Evolutionary conservation across 2,113 vertebrate genomes (phyloP).

Genomic region (Ivindomyrus marchei): DNA sequence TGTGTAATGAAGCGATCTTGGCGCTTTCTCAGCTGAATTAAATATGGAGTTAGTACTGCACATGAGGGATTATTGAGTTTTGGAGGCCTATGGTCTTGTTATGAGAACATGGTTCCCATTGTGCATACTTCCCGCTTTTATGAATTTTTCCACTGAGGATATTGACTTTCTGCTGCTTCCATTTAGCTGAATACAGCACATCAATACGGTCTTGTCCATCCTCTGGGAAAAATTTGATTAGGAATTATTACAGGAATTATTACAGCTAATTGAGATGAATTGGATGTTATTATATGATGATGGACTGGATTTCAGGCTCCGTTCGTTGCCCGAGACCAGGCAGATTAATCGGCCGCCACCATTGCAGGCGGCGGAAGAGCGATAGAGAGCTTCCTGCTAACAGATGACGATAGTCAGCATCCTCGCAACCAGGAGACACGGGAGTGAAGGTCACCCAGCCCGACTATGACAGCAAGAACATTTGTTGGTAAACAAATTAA

Average conservation of each 20-base stretch:
- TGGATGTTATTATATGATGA: constrained; percentile 54
- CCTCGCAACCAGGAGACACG: constrained; percentile 64
- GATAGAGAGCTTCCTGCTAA: constrained; percentile 69
- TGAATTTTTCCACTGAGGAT: constrained; percentile 23
- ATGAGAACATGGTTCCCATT: constrained; percentile 12
- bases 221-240: constrained; percentile 40
- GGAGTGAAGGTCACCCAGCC: constrained; percentile 83
- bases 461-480: constrained; percentile 71
- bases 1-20: constrained; percentile 6
- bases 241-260: constrained; percentile 33
- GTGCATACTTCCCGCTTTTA: constrained; percentile 13
- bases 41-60: constrained; percentile 7
- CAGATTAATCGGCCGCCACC: constrained; percentile 59
- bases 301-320: constrained; percentile 54
- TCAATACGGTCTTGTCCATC: constrained; percentile 37
- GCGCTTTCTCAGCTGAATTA: constrained; percentile 20
- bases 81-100: constrained; percentile 19
- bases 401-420: constrained; percentile 75
- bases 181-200: constrained; percentile 36
- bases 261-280: constrained; percentile 44
- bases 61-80: constrained; percentile 16
- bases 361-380: constrained; percentile 66
- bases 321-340: constrained; percentile 55
- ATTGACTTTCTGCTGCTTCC: constrained; percentile 35
- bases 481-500: constrained; percentile 92